These are phyloP conservation scores for Naso thynnoides DNA, from an alignment of 2,797 vertebrate genomes.

Conservation along the genomic window DNA sequence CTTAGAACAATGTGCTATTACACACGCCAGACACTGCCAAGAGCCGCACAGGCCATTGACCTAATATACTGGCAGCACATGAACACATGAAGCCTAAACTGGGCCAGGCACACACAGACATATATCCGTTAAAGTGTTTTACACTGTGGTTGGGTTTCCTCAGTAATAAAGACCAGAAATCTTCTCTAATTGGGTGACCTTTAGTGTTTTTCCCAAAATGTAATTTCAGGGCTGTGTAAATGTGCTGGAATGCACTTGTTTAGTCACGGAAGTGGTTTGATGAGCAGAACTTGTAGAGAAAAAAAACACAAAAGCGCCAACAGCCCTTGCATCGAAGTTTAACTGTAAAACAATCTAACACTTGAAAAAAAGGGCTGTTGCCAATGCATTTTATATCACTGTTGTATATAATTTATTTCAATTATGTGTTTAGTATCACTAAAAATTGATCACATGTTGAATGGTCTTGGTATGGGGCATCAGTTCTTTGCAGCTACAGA, in stretches of 20 bases:
- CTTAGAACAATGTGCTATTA: slow-evolving; percentile 77
- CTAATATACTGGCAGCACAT: slow-evolving; percentile 53
- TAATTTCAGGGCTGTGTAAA: slow-evolving; percentile 31
- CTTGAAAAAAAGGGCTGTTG: slow-evolving; percentile 1
- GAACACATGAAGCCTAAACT: slow-evolving; percentile 50
- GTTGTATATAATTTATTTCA: neutral
- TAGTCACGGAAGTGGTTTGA: slow-evolving; percentile 15
- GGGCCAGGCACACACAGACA: slow-evolving; percentile 16
- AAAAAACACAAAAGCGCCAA: neutral
- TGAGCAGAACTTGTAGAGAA: slow-evolving; percentile 3
- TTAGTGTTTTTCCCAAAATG: slow-evolving; percentile 43
- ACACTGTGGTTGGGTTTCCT: slow-evolving; percentile 28
- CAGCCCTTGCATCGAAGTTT: neutral
- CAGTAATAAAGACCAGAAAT: slow-evolving; percentile 47
- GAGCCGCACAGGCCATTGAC: slow-evolving; percentile 60
- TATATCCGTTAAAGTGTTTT: slow-evolving; percentile 56
- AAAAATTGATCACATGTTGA: neutral
- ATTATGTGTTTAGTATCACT: neutral
- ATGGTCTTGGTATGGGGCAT: neutral
- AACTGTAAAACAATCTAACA: neutral
- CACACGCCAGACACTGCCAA: slow-evolving; percentile 53
- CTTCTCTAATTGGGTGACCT: slow-evolving; percentile 19
- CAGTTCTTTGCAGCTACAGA: neutral
- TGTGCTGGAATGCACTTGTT: slow-evolving; percentile 44
- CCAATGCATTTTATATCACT: neutral